Base-by-base conservation (phyloP, 2,888 invertebrate species). In the Stenchaetothrips biformis region DNA sequence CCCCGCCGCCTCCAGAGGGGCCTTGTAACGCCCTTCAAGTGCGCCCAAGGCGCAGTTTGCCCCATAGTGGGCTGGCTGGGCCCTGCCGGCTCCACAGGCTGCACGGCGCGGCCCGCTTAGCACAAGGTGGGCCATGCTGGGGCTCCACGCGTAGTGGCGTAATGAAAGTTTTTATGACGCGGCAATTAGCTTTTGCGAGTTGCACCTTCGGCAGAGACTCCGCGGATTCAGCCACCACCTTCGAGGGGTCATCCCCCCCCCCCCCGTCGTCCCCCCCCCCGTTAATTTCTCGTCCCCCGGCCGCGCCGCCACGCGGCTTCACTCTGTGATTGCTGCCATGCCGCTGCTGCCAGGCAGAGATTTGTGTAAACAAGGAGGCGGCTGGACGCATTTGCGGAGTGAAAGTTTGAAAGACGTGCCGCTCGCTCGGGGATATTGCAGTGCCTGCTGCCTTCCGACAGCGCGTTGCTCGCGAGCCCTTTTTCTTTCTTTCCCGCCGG, bases 121-220 rank as follows among this genome's bases (percentile, higher is more conserved):
- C 67, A 25, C 21, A 7, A 11, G 67, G 67, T 11, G 21, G 67
- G 25, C 25, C 67, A 7, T 13, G 13, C 67, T 11, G 2, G 67
- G 67, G 25, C 21, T 18, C 67, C 21, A 8, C 67, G 21, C 25
- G 21, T 74, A 74, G 25, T 74, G 25, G 67, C 21, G 25, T 74
- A 74, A 74, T 74, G 67, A 74, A 74, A 74, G 21, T 74, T 74
- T 74, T 74, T 74, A 74, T 74, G 67, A 25, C 67, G 21, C 67
- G 25, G 67, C 67, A 74, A 74, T 74, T 74, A 74, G 67, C 67
- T 25, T 74, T 74, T 74, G 67, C 67, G 67, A 74, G 21, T 74
- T 25, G 21, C 67, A 74, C 67, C 67, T 74, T 74, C 67, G 67
- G 67, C 67, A 74, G 67, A 9, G 59, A 59, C 59, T 16, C 13